Conservation (phyloP, 2,888 invertebrate genomes). For the Eurois occulta region DNA sequence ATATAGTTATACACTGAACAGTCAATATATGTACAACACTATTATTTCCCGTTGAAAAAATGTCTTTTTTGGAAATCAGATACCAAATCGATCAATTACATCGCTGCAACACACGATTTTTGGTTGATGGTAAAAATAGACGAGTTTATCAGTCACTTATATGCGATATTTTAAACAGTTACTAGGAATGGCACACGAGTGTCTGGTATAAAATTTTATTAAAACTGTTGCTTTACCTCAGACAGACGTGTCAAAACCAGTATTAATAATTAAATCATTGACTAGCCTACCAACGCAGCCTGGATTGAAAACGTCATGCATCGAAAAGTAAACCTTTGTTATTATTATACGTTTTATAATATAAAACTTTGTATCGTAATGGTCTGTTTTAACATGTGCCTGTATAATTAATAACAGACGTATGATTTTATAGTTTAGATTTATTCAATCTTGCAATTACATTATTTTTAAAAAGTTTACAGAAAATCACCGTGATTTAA, state of each 20-base stretch:
- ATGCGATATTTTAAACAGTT: constrained; percentile 9
- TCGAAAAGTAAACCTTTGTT: background rate
- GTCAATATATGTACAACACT: constrained; percentile 15
- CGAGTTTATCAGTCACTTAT: constrained; percentile 1
- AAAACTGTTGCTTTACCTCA: background rate
- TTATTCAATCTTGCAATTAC: background rate
- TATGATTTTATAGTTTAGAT: background rate
- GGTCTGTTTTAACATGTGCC: background rate
- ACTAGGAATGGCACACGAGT: background rate
- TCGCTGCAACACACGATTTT: background rate
- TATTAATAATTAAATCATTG: constrained; percentile 9
- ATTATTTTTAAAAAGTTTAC: background rate
- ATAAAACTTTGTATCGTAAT: background rate
- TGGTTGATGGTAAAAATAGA: background rate
- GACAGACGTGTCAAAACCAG: constrained; percentile 8
- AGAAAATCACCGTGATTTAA: background rate
- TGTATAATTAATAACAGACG: background rate
- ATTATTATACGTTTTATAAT: background rate
- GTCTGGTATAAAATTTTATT: background rate
- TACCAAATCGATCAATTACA: constrained; percentile 34
- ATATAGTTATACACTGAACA: constrained; percentile 64
- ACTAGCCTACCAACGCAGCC: background rate
- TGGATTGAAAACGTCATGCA: background rate
- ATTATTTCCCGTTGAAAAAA: constrained; percentile 9
- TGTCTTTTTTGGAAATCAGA: constrained; percentile 28